A percentile compares a stretch with the other conserved stretches of the same genome.
Conservation (phyloP, 2,888 invertebrate genomes). For the Xestia c-nigrum region DNA sequence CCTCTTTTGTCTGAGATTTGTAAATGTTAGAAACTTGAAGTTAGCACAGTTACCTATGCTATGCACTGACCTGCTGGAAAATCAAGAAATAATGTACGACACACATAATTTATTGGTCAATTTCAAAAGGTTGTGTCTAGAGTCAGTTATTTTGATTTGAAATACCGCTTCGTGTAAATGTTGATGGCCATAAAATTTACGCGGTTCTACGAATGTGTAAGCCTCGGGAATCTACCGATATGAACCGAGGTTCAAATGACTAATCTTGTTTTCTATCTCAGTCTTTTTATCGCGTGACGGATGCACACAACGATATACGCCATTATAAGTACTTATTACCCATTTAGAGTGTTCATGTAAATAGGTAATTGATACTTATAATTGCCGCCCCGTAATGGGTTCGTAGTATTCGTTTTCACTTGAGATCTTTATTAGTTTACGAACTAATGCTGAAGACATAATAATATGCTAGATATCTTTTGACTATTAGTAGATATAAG, state of each 20-base stretch:
- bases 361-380: conserved; percentile 61
- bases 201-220: conserved; percentile 16
- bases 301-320: conserved; percentile 65
- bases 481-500: neutral
- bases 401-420: conserved; percentile 70
- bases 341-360: conserved; percentile 68
- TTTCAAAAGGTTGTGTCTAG: conserved; percentile 14
- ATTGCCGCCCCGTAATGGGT: conserved; percentile 60
- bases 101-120: conserved; percentile 21
- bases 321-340: conserved; percentile 70
- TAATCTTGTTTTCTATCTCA: conserved; percentile 64
- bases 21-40: conserved; percentile 7
- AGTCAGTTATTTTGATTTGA: conserved; percentile 8
- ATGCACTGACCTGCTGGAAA: neutral
- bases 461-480: conserved; percentile 15
- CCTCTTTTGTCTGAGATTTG: neutral
- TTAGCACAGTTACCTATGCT: neutral
- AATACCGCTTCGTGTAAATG: conserved; percentile 14
- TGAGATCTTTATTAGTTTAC: conserved; percentile 44
- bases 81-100: neutral
- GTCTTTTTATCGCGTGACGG: conserved; percentile 64
- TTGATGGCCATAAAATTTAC: conserved; percentile 24
- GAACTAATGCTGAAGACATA: conserved; percentile 16
- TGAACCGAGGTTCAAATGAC: conserved; percentile 35
- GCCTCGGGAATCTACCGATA: conserved; percentile 37